Conservation (phyloP, 1,140 invertebrate species). For the Musca vetustissima region DNA sequence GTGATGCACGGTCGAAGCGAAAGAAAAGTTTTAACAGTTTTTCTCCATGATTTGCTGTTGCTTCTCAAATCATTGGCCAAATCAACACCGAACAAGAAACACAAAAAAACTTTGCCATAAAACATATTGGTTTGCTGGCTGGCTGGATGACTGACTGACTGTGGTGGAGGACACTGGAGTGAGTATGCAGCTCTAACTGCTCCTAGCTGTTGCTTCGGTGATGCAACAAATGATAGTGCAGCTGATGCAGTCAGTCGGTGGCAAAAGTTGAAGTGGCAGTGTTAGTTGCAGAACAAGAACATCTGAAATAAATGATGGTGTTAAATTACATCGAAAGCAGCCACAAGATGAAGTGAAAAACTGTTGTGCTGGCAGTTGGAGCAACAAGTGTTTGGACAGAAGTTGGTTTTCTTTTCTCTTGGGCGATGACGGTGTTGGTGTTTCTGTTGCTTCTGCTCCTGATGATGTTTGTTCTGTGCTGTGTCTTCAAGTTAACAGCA, state of each 20-base stretch:
- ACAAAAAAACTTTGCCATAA: constrained; percentile 22
- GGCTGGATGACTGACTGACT: too few relatives aligned
- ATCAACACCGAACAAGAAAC: constrained; percentile 7
- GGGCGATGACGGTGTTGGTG: too few relatives aligned
- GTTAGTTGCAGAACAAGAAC: too few relatives aligned
- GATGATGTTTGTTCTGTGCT: too few relatives aligned
- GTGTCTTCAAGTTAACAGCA: constrained; percentile 15
- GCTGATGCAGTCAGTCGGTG: not conserved
- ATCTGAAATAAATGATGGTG: constrained; percentile 21
- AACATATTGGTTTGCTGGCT: constrained; percentile 8
- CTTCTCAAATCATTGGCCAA: constrained; percentile 11
- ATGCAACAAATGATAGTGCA: not conserved
- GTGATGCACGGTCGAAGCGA: too few relatives aligned
- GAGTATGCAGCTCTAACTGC: too few relatives aligned
- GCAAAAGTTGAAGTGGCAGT: not conserved
- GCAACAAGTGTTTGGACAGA: constrained; percentile 5
- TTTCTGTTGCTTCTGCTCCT: too few relatives aligned
- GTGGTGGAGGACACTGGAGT: not conserved
- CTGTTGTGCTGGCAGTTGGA: not conserved
- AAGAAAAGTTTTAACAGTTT: too few relatives aligned
- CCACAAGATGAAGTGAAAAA: too few relatives aligned
- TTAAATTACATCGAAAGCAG: constrained; percentile 10
- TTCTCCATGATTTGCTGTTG: too few relatives aligned
- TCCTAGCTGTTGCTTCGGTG: too few relatives aligned
- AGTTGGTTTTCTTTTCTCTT: not conserved